Percentiles rank a stretch among this genome's conserved stretches.
These are phyloP conservation scores for Mus spretus DNA, from an alignment of 2,797 vertebrate species.

Conservation along the genomic window DNA sequence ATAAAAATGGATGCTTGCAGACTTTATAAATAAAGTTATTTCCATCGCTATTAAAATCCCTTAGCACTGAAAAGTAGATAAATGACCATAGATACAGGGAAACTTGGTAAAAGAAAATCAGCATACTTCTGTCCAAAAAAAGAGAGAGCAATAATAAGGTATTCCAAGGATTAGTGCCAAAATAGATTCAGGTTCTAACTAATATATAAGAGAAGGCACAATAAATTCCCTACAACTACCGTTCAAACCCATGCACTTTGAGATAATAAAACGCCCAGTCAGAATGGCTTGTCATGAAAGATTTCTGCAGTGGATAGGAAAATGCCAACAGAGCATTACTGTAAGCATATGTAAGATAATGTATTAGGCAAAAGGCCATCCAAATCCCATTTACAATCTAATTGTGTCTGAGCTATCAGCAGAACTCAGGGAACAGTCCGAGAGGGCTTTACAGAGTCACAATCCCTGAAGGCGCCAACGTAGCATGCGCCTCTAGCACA, in stretches of 20 bases:
- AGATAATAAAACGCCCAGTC: constrained; percentile 71
- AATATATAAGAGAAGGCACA: constrained; percentile 11
- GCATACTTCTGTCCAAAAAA: constrained; percentile 26
- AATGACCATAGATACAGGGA: constrained; percentile 4
- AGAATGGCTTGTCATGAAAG: constrained; percentile 63
- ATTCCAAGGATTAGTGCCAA: constrained; percentile 32
- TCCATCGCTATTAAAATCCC: background rate
- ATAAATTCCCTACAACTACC: constrained; percentile 20
- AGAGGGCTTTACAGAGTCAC: constrained; percentile 20
- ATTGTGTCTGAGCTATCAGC: constrained; percentile 72
- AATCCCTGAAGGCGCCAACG: background rate
- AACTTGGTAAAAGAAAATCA: constrained; percentile 28
- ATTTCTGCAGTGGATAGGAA: constrained; percentile 69
- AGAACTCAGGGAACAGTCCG: constrained; percentile 56
- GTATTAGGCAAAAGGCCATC: constrained; percentile 66
- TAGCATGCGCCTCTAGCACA: background rate
- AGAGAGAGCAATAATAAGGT: background rate
- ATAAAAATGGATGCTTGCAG: background rate
- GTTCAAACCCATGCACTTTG: constrained; percentile 56
- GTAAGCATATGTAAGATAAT: constrained; percentile 58
- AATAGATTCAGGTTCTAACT: constrained; percentile 63
- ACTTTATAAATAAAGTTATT: constrained; percentile 40
- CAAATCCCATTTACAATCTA: constrained; percentile 70
- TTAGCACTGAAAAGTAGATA: background rate
- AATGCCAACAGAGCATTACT: constrained; percentile 61